Percentiles rank a stretch among this genome's conserved stretches.
These are phyloP conservation scores for Hymenopus coronatus DNA, from an alignment of 2,888 invertebrate species.

Conservation along the genomic window DNA sequence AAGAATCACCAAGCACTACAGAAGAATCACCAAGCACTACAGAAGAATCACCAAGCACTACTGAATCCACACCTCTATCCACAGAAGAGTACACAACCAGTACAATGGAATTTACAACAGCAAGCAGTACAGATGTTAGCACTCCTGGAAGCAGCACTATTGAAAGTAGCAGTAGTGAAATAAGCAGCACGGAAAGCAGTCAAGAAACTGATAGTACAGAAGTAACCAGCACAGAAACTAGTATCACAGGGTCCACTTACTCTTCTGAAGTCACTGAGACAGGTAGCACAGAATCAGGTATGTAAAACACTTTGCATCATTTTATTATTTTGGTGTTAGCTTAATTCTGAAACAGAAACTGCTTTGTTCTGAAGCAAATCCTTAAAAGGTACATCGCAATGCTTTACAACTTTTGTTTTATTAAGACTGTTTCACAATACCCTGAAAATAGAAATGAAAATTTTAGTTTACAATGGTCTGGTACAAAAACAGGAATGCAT, in stretches of 20 bases:
- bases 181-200: background rate
- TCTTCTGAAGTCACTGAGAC: background rate
- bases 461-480: no score
- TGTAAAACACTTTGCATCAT: background rate
- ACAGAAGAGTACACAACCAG: conserved; percentile 38
- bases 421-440: no score
- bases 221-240: background rate
- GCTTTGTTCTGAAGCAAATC: background rate
- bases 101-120: conserved; percentile 11
- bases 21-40: conserved; percentile 7
- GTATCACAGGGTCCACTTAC: background rate
- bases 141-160: background rate
- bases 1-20: background rate
- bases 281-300: background rate
- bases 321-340: background rate
- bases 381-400: background rate
- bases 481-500: no score
- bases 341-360: background rate
- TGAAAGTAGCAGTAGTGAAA: background rate
- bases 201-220: background rate
- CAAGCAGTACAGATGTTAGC: conserved; percentile 25
- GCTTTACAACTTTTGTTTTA: no score
- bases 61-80: conserved; percentile 35
- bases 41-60: background rate
- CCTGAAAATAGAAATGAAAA: no score